Conservation (phyloP, 2,888 invertebrate species). For the Lucinisca nassula region DNA sequence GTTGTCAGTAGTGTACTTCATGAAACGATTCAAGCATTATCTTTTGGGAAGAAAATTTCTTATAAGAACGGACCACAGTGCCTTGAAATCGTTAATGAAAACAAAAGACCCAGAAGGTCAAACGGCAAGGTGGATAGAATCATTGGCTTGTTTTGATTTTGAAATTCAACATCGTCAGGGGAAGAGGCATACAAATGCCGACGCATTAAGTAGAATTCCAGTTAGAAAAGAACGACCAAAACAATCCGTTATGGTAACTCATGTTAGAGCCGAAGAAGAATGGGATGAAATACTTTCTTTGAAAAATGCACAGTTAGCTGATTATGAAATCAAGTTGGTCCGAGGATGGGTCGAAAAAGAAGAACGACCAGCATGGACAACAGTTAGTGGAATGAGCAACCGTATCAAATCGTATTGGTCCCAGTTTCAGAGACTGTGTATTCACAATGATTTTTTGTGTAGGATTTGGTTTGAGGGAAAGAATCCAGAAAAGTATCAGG, state of each 20-base stretch:
- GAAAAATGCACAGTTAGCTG: background rate
- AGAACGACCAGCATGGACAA: slow-evolving; percentile 1
- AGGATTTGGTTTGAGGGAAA: slow-evolving; percentile 1
- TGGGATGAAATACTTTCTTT: background rate
- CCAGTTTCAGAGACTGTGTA: background rate
- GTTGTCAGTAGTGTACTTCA: background rate
- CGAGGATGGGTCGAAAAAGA: background rate
- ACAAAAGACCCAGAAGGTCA: background rate
- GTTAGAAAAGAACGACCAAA: background rate
- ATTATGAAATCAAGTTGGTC: background rate
- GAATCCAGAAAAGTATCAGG: slow-evolving; percentile 1
- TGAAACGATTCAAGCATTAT: slow-evolving; percentile 1
- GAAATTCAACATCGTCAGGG: background rate
- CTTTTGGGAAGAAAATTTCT: background rate
- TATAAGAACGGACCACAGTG: background rate
- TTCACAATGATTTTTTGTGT: slow-evolving; percentile 5
- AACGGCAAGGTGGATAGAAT: background rate
- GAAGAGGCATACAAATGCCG: background rate
- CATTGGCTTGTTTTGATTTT: background rate
- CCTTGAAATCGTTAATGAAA: background rate
- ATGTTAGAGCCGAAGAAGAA: background rate
- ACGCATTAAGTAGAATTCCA: background rate
- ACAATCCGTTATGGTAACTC: background rate
- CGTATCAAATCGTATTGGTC: background rate
- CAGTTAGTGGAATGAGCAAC: background rate